Evolutionary conservation across 2,797 vertebrate species (phyloP), one percentile per base, ranked within the genome.

Genomic region (Pseudochaenichthys georgianus): DNA sequence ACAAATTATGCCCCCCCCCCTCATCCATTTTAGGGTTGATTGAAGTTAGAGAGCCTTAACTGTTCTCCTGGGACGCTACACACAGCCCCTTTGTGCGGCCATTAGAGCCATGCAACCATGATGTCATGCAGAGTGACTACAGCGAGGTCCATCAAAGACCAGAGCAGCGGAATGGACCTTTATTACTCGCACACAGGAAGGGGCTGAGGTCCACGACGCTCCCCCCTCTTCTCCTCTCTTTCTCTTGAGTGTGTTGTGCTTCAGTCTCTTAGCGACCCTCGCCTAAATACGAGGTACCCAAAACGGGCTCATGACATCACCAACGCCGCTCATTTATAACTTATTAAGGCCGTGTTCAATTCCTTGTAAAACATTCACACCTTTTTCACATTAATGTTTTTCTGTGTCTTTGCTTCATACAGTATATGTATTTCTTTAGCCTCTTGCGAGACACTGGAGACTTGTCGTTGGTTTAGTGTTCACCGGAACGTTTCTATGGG

Each of bases 301-400:
- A 79, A 85, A 68, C 41, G 11, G 43, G 65, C 23, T 28, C 66
- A 77, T 92, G 88, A 92, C 90, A 93, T 93, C 91, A 93, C 63
- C 13, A 13, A 68, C 3, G 7, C 64, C 15, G 38, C 74, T 86
- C 81, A 87, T 89, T 90, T 90, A 84, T 70, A 85, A 73, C 79
- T 82, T 82, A 88, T 89, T 78, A 85, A 73, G 74, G 16, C 4
- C 1, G 34, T 72, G 84, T 86, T 92, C 73, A 75, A 83, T 85
- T 82, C 83, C 88, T 88, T 78, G 86, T 88, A 87, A 91, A 93
- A 81, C 76, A 73, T 84, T 89, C 59, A 90, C 87, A 92, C 85
- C 78, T 92, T 89, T 87, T 90, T 83, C 54, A 31, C 57, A 78
- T 87, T 58, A 71, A 50, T 9, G 50, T 53, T 78, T 54, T 75